Base-by-base conservation (phyloP, 2,797 vertebrate species). In the Poliocrania exsul region DNA sequence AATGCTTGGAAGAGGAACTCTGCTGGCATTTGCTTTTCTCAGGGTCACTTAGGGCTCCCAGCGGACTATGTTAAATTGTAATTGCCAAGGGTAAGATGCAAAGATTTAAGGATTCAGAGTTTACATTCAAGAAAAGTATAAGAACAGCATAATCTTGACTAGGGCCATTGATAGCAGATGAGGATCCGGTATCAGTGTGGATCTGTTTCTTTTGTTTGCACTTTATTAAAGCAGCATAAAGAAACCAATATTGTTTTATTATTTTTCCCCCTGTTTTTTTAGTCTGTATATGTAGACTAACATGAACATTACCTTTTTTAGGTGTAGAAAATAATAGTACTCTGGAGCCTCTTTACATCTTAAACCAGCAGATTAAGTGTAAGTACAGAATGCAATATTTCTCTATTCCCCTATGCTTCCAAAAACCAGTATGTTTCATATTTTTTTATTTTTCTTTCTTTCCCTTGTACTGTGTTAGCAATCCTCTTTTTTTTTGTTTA, bases 381-480 rank as follows among this genome's bases (percentile, higher is more conserved):
- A 96, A 96, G 37, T 81, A 86, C 90, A 56, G 71, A 62, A 91
- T 50, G 50, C 62, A 94, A 79, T 81, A 80, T 96, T 97, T 94
- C 90, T 96, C 81, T 95, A 66, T 60, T 54, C 23, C 18, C 5
- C 13, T 78, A 11, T 65, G 6, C 23, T 60, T 49, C 60, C 40
- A 66, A 66, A 81, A 71, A 71, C 0, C 24, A 33, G 24, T 51
- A 28, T 49, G 24, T 33, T 78, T 77, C 23, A 25, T 37, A 24
- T n/a, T 42, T 62, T 62, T 42, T 62, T 8, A 31, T 44, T 44
- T 64, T 79, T 93, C 70, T 97, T 97, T 93, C 84, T 96, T 88
- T 93, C 96, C 95, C 84, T 95, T 94, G 88, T 95, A 79, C 86
- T 94, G 67, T 96, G 88, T 97, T 96, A 97, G 93, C 91, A 96